phyloP scores from a whole-genome alignment of 2,888 invertebrate species.

The Andrena flavipes region DNA sequence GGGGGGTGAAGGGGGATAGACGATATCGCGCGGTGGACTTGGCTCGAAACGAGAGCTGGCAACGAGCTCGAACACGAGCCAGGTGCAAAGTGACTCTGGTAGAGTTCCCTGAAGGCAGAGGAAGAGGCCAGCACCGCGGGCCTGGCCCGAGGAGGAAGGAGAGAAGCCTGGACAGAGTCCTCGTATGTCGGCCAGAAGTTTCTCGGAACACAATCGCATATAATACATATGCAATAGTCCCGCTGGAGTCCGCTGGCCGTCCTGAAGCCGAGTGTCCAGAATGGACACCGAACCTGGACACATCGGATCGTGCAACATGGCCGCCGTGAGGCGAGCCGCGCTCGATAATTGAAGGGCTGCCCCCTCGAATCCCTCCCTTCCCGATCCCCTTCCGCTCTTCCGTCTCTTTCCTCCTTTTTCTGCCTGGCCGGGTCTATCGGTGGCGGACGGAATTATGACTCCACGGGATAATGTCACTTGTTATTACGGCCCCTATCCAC shows the following conservation, averaged over 20 bases:
- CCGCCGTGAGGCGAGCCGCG: conserved; percentile 76
- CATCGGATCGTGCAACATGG: conserved; percentile 82
- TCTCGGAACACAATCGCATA: conserved; percentile 84
- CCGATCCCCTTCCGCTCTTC: conserved; percentile 42
- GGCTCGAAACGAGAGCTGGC: conserved; percentile 58
- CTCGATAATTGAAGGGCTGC: conserved; percentile 81
- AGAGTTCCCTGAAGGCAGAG: conserved; percentile 71
- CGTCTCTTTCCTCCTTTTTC: conserved; percentile 48
- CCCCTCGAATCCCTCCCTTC: conserved; percentile 37
- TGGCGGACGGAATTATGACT: conserved; percentile 49
- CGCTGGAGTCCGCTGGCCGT: conserved; percentile 64
- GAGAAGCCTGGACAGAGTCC: conserved; percentile 73
- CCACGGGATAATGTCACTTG: conserved; percentile 49
- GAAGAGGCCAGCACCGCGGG: conserved; percentile 34
- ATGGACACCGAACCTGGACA: conserved; percentile 78
- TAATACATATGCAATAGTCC: conserved; percentile 84
- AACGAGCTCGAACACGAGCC: conserved; percentile 71
- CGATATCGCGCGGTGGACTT: conserved; percentile 64
- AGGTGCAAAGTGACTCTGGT: conserved; percentile 81
- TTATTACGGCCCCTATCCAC: conserved; percentile 52
- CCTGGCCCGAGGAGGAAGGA: conserved; percentile 49
- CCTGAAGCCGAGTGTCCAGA: conserved; percentile 77
- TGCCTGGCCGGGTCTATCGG: conserved; percentile 20
- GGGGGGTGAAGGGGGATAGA: conserved; percentile 39
- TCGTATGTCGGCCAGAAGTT: conserved; percentile 79